A percentile compares a stretch with the other conserved stretches of the same genome.
Evolutionary conservation across 2,113 vertebrate species (phyloP).

Genomic region (Haemorhous mexicanus): DNA sequence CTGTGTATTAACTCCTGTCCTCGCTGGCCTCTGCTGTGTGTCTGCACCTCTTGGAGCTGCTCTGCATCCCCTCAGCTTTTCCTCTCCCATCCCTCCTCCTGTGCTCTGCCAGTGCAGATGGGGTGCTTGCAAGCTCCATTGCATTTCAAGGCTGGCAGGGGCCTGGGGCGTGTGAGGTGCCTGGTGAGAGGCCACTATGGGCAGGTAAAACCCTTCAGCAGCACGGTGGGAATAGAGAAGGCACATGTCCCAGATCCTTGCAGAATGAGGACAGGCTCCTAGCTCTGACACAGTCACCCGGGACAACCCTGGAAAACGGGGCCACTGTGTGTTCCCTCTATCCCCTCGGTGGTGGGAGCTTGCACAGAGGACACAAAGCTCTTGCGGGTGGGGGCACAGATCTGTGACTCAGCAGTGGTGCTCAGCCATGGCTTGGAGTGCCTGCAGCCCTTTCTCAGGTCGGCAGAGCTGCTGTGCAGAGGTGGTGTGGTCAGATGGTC

Average conservation of each 20-base stretch:
- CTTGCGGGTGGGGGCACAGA: background rate
- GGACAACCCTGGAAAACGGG: background rate
- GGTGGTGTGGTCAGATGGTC: background rate
- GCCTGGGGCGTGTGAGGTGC: background rate
- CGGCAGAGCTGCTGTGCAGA: background rate
- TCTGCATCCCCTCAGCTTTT: background rate
- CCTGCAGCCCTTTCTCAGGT: background rate
- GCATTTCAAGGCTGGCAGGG: background rate
- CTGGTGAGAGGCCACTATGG: background rate
- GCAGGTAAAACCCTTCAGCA: background rate
- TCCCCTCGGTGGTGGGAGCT: background rate
- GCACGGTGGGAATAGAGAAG: background rate
- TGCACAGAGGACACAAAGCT: background rate
- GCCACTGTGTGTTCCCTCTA: background rate
- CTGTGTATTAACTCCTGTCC: background rate
- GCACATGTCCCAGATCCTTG: background rate
- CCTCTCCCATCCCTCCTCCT: background rate
- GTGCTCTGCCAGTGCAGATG: background rate
- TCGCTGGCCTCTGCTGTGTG: background rate
- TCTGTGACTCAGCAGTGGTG: background rate
- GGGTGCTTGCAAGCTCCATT: background rate
- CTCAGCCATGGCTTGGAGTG: background rate
- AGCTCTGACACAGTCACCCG: background rate
- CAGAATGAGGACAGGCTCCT: conserved; percentile 23
- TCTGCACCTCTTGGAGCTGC: background rate